phyloP scores from a whole-genome alignment of 1,140 invertebrate genomes.

The Caenorhabditis briggsae region DNA sequence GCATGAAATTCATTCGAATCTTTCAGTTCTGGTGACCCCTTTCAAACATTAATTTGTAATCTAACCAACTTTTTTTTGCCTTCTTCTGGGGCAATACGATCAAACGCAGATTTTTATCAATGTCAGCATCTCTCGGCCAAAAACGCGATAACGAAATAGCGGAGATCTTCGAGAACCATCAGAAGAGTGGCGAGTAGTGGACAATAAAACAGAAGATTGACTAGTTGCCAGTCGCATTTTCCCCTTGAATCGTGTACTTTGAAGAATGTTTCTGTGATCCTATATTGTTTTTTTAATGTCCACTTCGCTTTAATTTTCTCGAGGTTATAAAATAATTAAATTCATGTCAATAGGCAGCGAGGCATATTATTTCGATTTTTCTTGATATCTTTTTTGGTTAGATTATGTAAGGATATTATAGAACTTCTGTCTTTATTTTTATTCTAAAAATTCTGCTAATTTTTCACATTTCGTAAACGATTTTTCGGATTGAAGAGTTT shows the following conservation, averaged over 20 bases:
- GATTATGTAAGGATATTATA: no score
- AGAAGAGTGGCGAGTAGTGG: not conserved
- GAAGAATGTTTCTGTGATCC: not conserved
- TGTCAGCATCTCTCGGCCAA: not conserved
- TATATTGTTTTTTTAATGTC: not conserved
- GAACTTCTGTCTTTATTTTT: no score
- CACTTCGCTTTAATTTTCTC: no score
- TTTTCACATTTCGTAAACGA: no score
- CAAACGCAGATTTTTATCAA: constrained; percentile 25
- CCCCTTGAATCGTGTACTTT: constrained; percentile 28
- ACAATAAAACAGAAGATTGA: constrained; percentile 50
- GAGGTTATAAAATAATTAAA: no score
- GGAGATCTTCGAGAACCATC: constrained; percentile 16
- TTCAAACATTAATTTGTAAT: not conserved
- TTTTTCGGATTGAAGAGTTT: no score
- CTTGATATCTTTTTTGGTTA: no score
- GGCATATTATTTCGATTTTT: no score
- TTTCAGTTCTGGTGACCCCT: not conserved
- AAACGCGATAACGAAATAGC: constrained; percentile 49
- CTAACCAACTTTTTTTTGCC: not conserved
- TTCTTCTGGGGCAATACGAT: not conserved
- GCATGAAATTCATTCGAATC: not conserved
- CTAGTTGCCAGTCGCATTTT: constrained; percentile 11
- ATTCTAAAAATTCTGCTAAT: no score
- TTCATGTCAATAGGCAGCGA: no score